Evolutionary conservation across 1,140 invertebrate species (phyloP).

Genomic region (Frieseomelitta varia): DNA sequence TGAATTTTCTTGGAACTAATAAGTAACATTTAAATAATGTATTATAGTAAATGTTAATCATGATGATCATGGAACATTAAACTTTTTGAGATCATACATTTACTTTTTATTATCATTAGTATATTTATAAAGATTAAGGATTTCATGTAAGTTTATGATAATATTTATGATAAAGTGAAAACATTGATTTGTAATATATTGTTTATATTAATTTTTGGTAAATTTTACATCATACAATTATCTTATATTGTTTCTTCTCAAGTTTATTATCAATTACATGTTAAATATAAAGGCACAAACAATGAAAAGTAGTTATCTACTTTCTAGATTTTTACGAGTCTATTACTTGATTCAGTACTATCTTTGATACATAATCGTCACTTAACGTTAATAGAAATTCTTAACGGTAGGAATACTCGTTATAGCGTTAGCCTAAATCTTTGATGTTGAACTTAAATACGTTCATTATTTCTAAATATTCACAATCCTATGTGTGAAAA

Average conservation of each 20-base stretch:
- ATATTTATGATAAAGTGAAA: neutral
- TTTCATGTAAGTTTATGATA: neutral
- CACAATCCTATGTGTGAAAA: constrained; percentile 66
- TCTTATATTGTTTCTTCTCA: constrained; percentile 21
- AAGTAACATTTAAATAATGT: no score
- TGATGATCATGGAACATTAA: neutral
- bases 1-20: no score
- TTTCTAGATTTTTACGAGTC: constrained; percentile 53
- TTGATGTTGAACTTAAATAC: constrained; percentile 66
- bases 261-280: constrained; percentile 67
- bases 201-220: constrained; percentile 16
- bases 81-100: neutral
- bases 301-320: constrained; percentile 68
- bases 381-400: constrained; percentile 46
- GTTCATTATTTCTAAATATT: constrained; percentile 60
- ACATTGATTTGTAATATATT: neutral
- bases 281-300: constrained; percentile 75
- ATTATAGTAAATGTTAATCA: no score
- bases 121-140: neutral
- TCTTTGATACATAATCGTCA: constrained; percentile 46
- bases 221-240: constrained; percentile 15
- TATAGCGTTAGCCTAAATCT: constrained; percentile 60
- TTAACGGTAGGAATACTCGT: constrained; percentile 49
- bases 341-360: constrained; percentile 51
- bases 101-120: neutral